Percentiles rank a stretch among this genome's conserved stretches.
Evolutionary conservation across 2,888 invertebrate genomes (phyloP).

Genomic region (Plagiodera versicolora): DNA sequence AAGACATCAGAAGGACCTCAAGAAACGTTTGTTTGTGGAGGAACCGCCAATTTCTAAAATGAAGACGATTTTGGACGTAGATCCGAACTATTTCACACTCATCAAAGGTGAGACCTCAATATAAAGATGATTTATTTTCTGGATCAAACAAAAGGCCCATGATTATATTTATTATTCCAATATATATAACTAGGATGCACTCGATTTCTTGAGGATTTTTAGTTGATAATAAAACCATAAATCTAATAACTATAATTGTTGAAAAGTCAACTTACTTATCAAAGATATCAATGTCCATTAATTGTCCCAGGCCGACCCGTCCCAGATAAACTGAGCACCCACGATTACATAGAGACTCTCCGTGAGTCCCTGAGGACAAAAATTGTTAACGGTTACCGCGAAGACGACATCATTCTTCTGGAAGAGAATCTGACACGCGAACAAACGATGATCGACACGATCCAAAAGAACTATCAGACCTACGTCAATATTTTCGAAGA

Average conservation of each 20-base stretch:
- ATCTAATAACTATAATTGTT: too few species aligned
- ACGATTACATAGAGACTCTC: slow-evolving; percentile 58
- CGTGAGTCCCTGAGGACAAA: slow-evolving; percentile 53
- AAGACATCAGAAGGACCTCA: slow-evolving; percentile 56
- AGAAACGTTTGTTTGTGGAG: slow-evolving; percentile 61
- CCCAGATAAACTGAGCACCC: slow-evolving; percentile 61
- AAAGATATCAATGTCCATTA: too few species aligned
- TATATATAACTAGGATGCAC: too few species aligned
- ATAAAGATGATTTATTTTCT: too few species aligned
- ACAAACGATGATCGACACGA: slow-evolving; percentile 55
- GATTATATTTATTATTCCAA: too few species aligned
- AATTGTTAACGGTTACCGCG: slow-evolving; percentile 50
- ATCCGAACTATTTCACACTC: slow-evolving; percentile 67
- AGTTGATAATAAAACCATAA: too few species aligned
- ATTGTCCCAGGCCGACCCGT: slow-evolving; percentile 59
- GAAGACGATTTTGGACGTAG: slow-evolving; percentile 64
- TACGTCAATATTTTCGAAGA: slow-evolving; percentile 63
- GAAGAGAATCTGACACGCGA: slow-evolving; percentile 61
- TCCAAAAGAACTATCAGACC: slow-evolving; percentile 55
- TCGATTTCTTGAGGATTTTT: too few species aligned
- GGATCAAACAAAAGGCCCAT: too few species aligned
- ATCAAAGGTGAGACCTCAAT: slow-evolving; percentile 53
- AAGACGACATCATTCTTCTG: slow-evolving; percentile 56
- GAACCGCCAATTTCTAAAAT: slow-evolving; percentile 56
- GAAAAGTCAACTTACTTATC: too few species aligned